Percentiles rank a stretch among this genome's conserved stretches.
These are phyloP conservation scores for Phrynocephalus versicolor DNA, from an alignment of 2,113 vertebrate species.

Conservation along the genomic window DNA sequence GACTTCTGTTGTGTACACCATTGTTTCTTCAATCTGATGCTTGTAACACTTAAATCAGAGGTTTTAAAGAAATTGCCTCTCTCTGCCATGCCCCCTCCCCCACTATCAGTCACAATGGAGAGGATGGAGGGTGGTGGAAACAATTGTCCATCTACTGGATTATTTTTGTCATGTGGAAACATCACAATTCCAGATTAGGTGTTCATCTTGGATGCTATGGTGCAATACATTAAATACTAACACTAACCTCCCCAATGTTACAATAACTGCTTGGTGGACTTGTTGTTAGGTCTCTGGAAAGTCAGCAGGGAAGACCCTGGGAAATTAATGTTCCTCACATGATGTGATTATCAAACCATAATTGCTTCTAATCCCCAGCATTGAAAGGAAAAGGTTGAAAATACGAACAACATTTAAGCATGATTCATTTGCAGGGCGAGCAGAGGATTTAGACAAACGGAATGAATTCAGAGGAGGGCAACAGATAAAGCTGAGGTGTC, in stretches of 20 bases:
- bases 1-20: too few species aligned
- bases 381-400: not conserved
- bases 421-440: not conserved
- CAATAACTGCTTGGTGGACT: not conserved
- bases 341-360: not conserved
- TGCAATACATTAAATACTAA: not conserved
- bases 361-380: not conserved
- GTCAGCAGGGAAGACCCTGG: not conserved
- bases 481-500: not conserved
- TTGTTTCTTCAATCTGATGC: too few species aligned
- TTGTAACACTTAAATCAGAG: not conserved
- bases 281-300: not conserved
- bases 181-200: not conserved
- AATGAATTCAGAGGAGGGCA: not conserved
- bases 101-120: not conserved
- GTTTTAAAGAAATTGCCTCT: not conserved
- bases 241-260: not conserved
- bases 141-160: not conserved
- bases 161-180: not conserved
- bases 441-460: not conserved
- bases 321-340: not conserved
- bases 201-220: not conserved
- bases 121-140: not conserved
- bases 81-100: not conserved
- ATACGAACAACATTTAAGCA: not conserved